Evolutionary conservation across 2,797 vertebrate genomes (phyloP).

Genomic region (Lacerta viridis): DNA sequence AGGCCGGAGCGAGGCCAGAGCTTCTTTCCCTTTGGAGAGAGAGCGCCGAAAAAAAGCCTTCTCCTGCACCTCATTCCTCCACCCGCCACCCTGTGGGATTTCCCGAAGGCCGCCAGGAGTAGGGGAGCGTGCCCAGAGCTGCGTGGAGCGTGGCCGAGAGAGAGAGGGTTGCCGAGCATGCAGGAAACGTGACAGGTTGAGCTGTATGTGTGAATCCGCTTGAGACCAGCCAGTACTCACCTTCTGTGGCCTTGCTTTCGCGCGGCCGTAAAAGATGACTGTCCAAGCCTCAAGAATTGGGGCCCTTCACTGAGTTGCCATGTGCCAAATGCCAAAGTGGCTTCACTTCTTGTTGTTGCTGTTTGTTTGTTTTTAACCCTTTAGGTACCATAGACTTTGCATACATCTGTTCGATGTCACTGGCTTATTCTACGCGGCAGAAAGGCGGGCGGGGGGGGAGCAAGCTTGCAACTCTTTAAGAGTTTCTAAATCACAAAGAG

Average conservation of each 20-base stretch:
- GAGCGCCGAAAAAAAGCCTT: not conserved
- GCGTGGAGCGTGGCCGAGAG: not conserved
- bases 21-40: not conserved
- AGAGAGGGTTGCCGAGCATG: constrained; percentile 32
- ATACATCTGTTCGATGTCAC: constrained; percentile 19
- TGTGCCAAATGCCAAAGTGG: constrained; percentile 34
- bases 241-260: constrained; percentile 82
- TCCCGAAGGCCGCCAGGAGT: no score
- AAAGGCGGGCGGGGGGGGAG: no score
- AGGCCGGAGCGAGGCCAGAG: no score
- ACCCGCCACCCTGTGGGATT: rapidly evolving
- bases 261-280: constrained; percentile 79
- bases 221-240: constrained; percentile 90
- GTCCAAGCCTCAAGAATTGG: constrained; percentile 82
- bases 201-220: constrained; percentile 83
- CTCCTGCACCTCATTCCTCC: not conserved
- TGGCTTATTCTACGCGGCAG: no score
- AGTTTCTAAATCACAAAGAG: no score
- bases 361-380: constrained; percentile 74
- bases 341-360: no score
- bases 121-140: no score
- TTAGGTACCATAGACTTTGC: constrained; percentile 76
- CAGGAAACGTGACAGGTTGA: constrained; percentile 82
- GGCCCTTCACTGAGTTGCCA: constrained; percentile 84
- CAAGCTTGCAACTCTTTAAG: no score